Percentiles rank a stretch among this genome's conserved stretches.
Conservation (phyloP, 2,797 vertebrate species). For the Pseudochaenichthys georgianus region DNA sequence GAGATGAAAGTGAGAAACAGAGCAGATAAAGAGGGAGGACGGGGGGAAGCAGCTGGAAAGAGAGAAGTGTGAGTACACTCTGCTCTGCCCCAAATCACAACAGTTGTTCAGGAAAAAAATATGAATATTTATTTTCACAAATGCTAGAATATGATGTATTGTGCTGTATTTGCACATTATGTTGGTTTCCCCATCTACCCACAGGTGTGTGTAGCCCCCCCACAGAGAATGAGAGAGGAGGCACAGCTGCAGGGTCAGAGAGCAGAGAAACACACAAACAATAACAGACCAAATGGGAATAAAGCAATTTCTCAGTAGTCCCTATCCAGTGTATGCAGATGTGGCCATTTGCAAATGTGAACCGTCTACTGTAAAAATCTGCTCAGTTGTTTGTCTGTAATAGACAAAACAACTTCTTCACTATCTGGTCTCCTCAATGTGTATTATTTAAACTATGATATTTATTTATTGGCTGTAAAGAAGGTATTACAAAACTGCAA, state of each 20-base stretch:
- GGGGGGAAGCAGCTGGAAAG: not conserved
- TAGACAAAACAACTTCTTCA: conserved; percentile 11
- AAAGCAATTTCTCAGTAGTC: conserved; percentile 51
- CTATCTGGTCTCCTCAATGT: not conserved
- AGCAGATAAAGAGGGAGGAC: not conserved
- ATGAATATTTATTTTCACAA: conserved; percentile 35
- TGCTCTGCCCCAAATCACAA: not conserved
- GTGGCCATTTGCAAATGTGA: conserved; percentile 38
- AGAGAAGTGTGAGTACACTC: not conserved
- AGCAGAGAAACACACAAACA: conserved; percentile 56
- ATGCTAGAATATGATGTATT: conserved; percentile 31
- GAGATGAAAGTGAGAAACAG: conserved; percentile 11
- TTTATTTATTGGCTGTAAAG: not conserved
- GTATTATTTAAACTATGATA: not conserved
- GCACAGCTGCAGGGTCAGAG: conserved; percentile 74
- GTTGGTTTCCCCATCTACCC: conserved; percentile 42
- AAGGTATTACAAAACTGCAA: too few species aligned
- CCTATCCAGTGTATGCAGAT: conserved; percentile 53
- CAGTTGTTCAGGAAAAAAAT: not conserved
- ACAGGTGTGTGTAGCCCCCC: conserved; percentile 62
- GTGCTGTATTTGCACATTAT: conserved; percentile 41
- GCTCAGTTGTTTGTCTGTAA: conserved; percentile 40
- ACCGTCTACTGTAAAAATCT: conserved; percentile 27
- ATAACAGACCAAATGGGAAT: conserved; percentile 61
- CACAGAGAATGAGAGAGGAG: conserved; percentile 53